Conservation (phyloP, 1,140 invertebrate species). For the Leucophenga varia region DNA sequence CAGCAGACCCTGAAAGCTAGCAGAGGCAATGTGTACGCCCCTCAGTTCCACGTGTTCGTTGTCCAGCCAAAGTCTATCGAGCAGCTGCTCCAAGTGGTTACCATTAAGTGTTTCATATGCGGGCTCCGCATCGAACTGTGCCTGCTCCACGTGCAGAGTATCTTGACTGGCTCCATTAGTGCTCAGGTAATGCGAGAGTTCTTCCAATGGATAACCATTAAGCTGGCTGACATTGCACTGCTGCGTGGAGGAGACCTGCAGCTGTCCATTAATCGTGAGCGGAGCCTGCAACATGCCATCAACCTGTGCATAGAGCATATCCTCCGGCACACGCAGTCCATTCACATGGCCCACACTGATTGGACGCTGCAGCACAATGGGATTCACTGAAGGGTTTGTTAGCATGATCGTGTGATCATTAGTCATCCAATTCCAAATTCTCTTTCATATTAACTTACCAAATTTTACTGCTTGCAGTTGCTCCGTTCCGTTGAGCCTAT, state of each 20-base stretch:
- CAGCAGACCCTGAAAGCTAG: slow-evolving; percentile 34
- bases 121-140: slow-evolving; percentile 16
- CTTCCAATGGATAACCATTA: slow-evolving; percentile 22
- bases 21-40: slow-evolving; percentile 15
- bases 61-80: slow-evolving; percentile 40
- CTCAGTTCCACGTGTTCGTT: slow-evolving; percentile 42
- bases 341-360: slow-evolving; percentile 31
- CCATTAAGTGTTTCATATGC: slow-evolving; percentile 32
- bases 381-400: slow-evolving; percentile 42
- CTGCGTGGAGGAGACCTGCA: slow-evolving; percentile 3
- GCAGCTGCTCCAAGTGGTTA: slow-evolving; percentile 20
- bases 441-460: too few relatives aligned
- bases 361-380: slow-evolving; percentile 31
- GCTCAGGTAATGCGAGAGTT: slow-evolving; percentile 20
- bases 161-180: not conserved
- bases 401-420: too few relatives aligned
- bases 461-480: slow-evolving; percentile 46
- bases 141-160: slow-evolving; percentile 35
- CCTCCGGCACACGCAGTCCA: slow-evolving; percentile 34
- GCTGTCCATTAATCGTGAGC: slow-evolving; percentile 15
- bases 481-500: slow-evolving; percentile 52
- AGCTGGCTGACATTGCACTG: slow-evolving; percentile 24
- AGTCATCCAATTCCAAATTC: too few relatives aligned
- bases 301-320: slow-evolving; percentile 23
- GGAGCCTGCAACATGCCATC: slow-evolving; percentile 14